Percentiles rank a stretch among this genome's conserved stretches.
Conservation (phyloP, 1,140 invertebrate species). For the Heliconius congener region DNA sequence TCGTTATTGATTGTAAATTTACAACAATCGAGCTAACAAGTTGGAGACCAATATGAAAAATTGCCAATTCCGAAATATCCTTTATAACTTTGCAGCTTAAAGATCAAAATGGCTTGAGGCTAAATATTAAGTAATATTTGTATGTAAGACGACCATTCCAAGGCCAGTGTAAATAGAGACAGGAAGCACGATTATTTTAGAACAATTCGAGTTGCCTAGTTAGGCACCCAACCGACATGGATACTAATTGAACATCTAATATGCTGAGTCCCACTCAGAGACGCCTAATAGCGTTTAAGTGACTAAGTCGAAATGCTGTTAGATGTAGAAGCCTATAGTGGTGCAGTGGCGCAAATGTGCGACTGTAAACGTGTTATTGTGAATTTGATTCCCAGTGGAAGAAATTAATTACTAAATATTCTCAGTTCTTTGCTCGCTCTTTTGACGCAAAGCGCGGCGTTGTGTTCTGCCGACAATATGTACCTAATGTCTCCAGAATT, state of each 20-base stretch:
- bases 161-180: slow-evolving; percentile 21
- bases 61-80: neutral
- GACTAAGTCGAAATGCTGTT: neutral
- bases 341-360: too few species aligned
- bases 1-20: slow-evolving; percentile 19
- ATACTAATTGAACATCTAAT: neutral
- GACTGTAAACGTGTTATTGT: too few species aligned
- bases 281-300: neutral
- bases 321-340: neutral
- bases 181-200: slow-evolving; percentile 30
- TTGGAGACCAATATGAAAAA: neutral
- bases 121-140: neutral
- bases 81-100: neutral
- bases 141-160: slow-evolving; percentile 19
- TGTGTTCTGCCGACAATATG: too few species aligned
- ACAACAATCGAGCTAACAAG: neutral
- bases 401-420: too few species aligned
- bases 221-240: slow-evolving; percentile 19
- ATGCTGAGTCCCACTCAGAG: neutral
- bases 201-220: slow-evolving; percentile 28
- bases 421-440: too few species aligned
- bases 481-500: too few species aligned
- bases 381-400: too few species aligned
- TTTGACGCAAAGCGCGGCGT: too few species aligned
- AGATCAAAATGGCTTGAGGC: neutral